Percentiles rank a stretch among this genome's conserved stretches.
Conservation (phyloP, 1,140 invertebrate genomes). For the Lepidotrigona ventralis region DNA sequence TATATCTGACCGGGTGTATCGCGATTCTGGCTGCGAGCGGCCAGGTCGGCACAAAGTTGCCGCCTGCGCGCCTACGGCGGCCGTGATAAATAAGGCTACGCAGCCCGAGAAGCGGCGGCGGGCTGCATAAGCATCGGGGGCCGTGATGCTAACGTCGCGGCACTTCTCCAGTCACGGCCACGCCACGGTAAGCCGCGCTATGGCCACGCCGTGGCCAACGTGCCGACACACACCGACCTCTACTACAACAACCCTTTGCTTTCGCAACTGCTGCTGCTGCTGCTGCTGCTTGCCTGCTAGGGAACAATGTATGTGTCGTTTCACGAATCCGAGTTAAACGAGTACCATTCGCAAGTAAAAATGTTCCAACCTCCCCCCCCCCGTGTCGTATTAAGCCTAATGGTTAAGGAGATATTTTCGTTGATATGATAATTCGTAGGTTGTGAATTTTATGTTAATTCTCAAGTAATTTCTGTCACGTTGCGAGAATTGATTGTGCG, state of each 20-base stretch:
- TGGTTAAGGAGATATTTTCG: too few relatives aligned
- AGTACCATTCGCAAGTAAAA: too few relatives aligned
- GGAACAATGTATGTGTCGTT: too few relatives aligned
- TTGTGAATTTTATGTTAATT: too few relatives aligned
- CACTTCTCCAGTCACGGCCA: constrained; percentile 29
- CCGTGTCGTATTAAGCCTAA: too few relatives aligned
- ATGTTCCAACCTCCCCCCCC: too few relatives aligned
- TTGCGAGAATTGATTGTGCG: too few relatives aligned
- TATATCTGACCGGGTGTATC: constrained; percentile 72
- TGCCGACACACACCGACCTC: neutral
- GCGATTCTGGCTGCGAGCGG: constrained; percentile 65
- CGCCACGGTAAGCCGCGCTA: constrained; percentile 7
- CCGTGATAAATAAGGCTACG: constrained; percentile 72
- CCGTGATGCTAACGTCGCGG: constrained; percentile 20
- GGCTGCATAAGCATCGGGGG: constrained; percentile 19
- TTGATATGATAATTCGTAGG: too few relatives aligned
- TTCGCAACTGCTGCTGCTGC: neutral
- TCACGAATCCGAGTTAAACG: too few relatives aligned
- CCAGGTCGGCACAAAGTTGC: constrained; percentile 67
- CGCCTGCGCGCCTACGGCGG: constrained; percentile 68
- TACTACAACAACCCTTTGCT: neutral
- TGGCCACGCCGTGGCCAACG: neutral
- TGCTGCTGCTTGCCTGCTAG: neutral
- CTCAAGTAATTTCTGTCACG: too few relatives aligned
- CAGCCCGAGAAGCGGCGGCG: constrained; percentile 28